Conservation (phyloP, 2,113 vertebrate genomes). For the Alosa alosa region DNA sequence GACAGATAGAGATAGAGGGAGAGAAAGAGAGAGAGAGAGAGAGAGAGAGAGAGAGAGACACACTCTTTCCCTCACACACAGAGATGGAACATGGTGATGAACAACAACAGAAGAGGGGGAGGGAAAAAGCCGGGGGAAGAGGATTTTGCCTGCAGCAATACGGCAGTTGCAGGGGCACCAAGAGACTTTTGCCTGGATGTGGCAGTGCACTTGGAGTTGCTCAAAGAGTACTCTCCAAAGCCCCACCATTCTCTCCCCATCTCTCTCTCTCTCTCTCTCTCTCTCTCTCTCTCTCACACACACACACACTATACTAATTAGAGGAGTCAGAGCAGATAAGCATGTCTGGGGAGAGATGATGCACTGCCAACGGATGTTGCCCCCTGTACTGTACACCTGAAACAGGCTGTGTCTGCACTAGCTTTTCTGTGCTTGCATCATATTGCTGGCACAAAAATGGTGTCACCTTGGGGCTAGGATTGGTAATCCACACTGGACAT, state of each 20-base stretch:
- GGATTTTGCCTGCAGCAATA: slow-evolving; percentile 40
- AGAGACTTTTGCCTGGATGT: slow-evolving; percentile 25
- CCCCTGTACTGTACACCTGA: neutral
- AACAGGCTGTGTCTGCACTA: neutral
- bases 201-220: slow-evolving; percentile 17
- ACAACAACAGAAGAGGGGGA: neutral
- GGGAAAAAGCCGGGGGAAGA: slow-evolving; percentile 14
- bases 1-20: slow-evolving; percentile 5
- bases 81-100: slow-evolving; percentile 41
- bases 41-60: neutral
- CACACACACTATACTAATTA: slow-evolving; percentile 33
- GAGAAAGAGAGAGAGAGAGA: neutral
- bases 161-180: slow-evolving; percentile 22
- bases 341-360: slow-evolving; percentile 38
- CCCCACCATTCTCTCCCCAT: neutral
- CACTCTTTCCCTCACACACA: slow-evolving; percentile 32
- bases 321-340: slow-evolving; percentile 16
- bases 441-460: slow-evolving; percentile 9
- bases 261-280: neutral
- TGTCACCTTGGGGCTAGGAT: neutral
- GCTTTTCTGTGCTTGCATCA: neutral
- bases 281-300: neutral
- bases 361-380: slow-evolving; percentile 21
- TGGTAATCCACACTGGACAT: neutral
- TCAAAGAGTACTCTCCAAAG: neutral